Evolutionary conservation across 2,888 invertebrate genomes (phyloP).

Genomic region (Dicranocentrus wangi): DNA sequence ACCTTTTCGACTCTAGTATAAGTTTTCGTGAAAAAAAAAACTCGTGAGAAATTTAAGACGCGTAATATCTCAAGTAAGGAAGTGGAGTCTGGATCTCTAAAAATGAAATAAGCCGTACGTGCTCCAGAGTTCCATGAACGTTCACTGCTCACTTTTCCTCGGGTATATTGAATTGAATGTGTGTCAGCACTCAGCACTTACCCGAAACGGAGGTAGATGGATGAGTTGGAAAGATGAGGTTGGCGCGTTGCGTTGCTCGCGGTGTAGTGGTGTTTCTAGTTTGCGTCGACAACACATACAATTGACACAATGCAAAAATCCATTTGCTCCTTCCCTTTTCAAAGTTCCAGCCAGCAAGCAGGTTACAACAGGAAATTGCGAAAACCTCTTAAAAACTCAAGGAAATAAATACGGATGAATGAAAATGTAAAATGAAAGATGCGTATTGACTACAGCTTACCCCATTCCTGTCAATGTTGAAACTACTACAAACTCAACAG

Average conservation of each 20-base stretch:
- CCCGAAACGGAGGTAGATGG: conserved; percentile 9
- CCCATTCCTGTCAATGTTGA: too few species aligned
- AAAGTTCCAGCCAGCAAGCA: not conserved
- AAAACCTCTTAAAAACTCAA: conserved; percentile 28
- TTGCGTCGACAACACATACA: conserved; percentile 13
- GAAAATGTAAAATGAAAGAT: not conserved
- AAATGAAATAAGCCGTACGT: not conserved
- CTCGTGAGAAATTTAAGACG: too few species aligned
- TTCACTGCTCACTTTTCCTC: not conserved
- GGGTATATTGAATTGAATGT: not conserved
- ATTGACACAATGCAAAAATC: conserved; percentile 10
- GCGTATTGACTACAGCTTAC: too few species aligned
- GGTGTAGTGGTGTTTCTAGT: not conserved
- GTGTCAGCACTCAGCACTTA: conserved; percentile 8
- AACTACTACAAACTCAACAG: not conserved
- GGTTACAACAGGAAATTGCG: conserved; percentile 10
- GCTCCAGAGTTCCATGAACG: too few species aligned
- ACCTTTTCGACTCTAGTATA: too few species aligned
- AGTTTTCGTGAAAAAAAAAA: too few species aligned
- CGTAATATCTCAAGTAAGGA: too few species aligned
- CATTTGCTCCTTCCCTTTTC: conserved; percentile 3
- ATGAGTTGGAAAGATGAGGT: conserved; percentile 3
- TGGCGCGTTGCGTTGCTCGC: not conserved
- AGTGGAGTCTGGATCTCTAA: too few species aligned
- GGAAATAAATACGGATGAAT: conserved; percentile 7